Base-by-base conservation (phyloP, 2,113 vertebrate species). In the Chrysemys picta region DNA sequence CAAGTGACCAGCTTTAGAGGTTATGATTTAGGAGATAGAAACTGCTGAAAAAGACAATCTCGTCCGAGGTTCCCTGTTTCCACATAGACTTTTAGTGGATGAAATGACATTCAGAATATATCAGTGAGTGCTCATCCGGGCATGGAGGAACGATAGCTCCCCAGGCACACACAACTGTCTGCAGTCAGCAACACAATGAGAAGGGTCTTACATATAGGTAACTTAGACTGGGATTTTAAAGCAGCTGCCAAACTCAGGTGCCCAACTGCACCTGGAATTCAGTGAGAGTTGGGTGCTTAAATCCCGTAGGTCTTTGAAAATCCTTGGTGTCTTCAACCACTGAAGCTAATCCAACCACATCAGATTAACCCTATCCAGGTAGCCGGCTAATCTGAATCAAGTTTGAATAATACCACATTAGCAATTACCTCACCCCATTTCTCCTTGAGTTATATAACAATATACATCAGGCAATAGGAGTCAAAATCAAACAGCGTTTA, bases 151-250 rank as follows among this genome's bases (percentile, higher is more conserved):
- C n/a, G 5, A 56, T 25, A 38, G 62, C 0, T 83, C 31, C 52
- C 29, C 17, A 45, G 10, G 54, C 59, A 62, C 1, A 29, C 0
- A 0, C 6, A 84, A 42, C 1, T 1, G 25, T 38, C 42, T 17
- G 4, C 65, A 82, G 14, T 7, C 31, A 35, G 45, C 1, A 1
- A 47, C 85, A 57, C 45, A 25, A 0, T 2, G 8, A 52, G n/a
- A 65, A 65, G 59, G 17, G 29, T 65, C 57, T 59, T 8, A 21
- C 62, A 69, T 4, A 31, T 19, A 69, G 13, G 16, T 35, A 4
- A 22, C 57, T 54, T 31, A 31, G 8, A 3, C 2, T 4, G 50
- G 8, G 1, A 49, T 2, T 54, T 72, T 0, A 25, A 21, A 49
- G 10, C 4, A 76, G 11, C 1, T 25, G 53, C 14, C 1, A 10